Percentiles rank a stretch among this genome's conserved stretches.
Evolutionary conservation across 2,888 invertebrate genomes (phyloP).

Genomic region (Gisinianus flammeolus): DNA sequence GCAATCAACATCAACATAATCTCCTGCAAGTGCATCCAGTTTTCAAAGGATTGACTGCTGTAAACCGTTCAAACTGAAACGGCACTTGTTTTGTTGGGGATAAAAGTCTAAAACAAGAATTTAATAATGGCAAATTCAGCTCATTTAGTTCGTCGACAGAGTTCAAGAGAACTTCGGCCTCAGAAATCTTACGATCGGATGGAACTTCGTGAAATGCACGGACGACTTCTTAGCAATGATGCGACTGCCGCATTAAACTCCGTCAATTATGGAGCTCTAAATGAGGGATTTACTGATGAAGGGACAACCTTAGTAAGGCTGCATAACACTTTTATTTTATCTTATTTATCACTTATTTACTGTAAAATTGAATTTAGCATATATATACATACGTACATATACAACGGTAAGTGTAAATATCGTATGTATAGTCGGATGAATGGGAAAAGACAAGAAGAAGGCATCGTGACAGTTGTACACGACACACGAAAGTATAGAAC

Average conservation of each 20-base stretch:
- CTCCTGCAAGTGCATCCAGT: no score
- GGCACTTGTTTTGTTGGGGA: no score
- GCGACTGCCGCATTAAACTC: conserved; percentile 64
- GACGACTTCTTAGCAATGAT: conserved; percentile 76
- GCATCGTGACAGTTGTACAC: no score
- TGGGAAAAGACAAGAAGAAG: no score
- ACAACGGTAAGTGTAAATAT: neutral
- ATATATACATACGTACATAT: neutral
- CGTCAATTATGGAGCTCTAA: conserved; percentile 81
- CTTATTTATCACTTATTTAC: neutral
- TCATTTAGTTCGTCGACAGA: conserved; percentile 84
- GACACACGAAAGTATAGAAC: no score
- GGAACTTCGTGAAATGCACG: conserved; percentile 84
- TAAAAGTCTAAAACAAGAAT: no score
- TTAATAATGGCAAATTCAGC: conserved; percentile 95
- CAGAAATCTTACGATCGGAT: conserved; percentile 71
- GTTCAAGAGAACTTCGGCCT: conserved; percentile 76
- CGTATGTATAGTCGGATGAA: neutral
- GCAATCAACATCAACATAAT: no score
- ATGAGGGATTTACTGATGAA: conserved; percentile 77
- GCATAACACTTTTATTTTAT: neutral
- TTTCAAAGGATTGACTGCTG: no score
- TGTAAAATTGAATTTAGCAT: no score
- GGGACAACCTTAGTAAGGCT: conserved; percentile 31
- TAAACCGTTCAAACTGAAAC: no score